Evolutionary conservation across 2,113 vertebrate species (phyloP).

Genomic region (Coregonus clupeaformis): DNA sequence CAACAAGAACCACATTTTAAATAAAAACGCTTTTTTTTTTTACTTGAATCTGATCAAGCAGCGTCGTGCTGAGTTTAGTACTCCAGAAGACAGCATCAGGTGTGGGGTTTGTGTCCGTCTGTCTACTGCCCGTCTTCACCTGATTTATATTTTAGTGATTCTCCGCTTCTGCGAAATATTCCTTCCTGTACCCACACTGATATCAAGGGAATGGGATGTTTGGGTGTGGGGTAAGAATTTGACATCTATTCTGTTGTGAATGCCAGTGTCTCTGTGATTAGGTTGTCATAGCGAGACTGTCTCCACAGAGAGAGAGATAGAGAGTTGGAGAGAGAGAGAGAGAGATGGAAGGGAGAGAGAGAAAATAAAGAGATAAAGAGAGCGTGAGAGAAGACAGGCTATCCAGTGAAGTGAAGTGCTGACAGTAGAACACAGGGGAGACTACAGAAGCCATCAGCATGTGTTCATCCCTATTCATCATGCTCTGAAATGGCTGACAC

Average conservation of each 20-base stretch:
- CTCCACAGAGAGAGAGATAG: not conserved
- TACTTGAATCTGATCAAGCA: not conserved
- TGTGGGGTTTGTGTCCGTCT: too few species aligned
- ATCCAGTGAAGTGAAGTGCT: not conserved
- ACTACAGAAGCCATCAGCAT: constrained; percentile 21
- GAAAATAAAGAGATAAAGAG: not conserved
- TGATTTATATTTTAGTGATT: too few species aligned
- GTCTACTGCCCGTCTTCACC: too few species aligned
- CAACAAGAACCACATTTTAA: not conserved
- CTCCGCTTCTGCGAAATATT: not conserved
- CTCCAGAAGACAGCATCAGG: not conserved
- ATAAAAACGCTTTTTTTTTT: not conserved
- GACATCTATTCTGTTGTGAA: not conserved
- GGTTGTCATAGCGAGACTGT: not conserved
- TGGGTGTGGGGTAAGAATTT: not conserved
- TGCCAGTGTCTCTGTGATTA: not conserved
- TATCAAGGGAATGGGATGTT: not conserved
- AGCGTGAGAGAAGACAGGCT: not conserved
- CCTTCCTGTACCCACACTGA: not conserved
- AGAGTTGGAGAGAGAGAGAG: not conserved
- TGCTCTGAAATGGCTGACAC: constrained; percentile 13
- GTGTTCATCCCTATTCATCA: constrained; percentile 32
- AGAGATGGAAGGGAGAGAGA: not conserved
- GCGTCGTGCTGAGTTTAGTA: not conserved
- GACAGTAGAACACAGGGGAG: not conserved